A percentile compares a stretch with the other conserved stretches of the same genome.
phyloP scores from a whole-genome alignment of 2,113 vertebrate genomes.

The Kryptolebias marmoratus region DNA sequence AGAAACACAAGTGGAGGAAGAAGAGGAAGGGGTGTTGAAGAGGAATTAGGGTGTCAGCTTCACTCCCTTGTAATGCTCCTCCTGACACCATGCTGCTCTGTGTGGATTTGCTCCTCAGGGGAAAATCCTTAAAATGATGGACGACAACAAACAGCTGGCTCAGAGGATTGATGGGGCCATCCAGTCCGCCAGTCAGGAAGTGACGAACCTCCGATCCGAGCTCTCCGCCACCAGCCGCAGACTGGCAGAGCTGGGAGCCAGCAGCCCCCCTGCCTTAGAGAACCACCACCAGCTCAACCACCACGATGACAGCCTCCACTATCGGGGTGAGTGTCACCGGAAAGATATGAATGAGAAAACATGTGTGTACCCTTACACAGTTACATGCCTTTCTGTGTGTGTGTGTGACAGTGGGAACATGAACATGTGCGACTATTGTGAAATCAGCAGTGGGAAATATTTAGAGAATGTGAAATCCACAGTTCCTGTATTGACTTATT shows the following conservation, averaged over 20 bases:
- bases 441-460: slow-evolving; percentile 59
- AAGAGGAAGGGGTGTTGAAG: slow-evolving; percentile 40
- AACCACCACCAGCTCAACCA: slow-evolving; percentile 82
- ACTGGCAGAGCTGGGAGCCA: slow-evolving; percentile 86
- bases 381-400: slow-evolving; percentile 4
- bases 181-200: slow-evolving; percentile 91
- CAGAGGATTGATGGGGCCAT: slow-evolving; percentile 92
- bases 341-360: slow-evolving; percentile 5
- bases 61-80: slow-evolving; percentile 52
- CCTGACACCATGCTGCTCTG: slow-evolving; percentile 87
- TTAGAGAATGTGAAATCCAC: slow-evolving; percentile 57
- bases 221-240: slow-evolving; percentile 89
- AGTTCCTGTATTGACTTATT: slow-evolving; percentile 36
- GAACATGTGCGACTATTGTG: slow-evolving; percentile 61
- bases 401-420: slow-evolving; percentile 40
- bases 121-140: slow-evolving; percentile 94
- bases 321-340: slow-evolving; percentile 82
- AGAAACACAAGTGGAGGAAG: slow-evolving; percentile 60
- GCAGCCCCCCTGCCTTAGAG: slow-evolving; percentile 81
- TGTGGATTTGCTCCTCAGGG: slow-evolving; percentile 89
- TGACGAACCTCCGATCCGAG: slow-evolving; percentile 91
- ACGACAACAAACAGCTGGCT: slow-evolving; percentile 92
- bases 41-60: slow-evolving; percentile 53
- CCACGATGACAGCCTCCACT: slow-evolving; percentile 76
- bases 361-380: neutral